Evolutionary conservation across 2,113 vertebrate genomes (phyloP).

Genomic region (Chiloscyllium plagiosum): DNA sequence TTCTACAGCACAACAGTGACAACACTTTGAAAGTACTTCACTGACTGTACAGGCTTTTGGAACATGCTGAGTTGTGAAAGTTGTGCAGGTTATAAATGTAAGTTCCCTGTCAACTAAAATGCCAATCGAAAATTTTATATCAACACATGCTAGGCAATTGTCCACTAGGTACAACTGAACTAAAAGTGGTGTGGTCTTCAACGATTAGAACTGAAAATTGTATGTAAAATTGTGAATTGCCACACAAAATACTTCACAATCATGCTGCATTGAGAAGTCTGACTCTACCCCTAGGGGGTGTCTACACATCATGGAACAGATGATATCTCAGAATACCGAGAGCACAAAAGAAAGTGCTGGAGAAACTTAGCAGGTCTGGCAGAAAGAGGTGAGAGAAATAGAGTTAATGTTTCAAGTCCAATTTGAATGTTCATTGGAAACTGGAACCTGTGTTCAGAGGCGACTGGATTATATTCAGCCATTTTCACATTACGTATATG

Average conservation of each 20-base stretch:
- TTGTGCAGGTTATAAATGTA: background rate
- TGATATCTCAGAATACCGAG: background rate
- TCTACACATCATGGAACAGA: background rate
- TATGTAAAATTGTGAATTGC: background rate
- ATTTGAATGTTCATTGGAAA: no score
- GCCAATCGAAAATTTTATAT: background rate
- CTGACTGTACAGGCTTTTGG: background rate
- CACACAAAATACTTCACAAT: background rate
- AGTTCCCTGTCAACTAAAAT: background rate
- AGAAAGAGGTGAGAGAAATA: no score
- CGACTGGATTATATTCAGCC: background rate
- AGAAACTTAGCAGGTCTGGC: no score
- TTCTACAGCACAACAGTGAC: no score
- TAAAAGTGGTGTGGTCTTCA: background rate
- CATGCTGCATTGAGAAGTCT: background rate
- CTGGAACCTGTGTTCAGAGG: background rate
- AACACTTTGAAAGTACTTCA: background rate
- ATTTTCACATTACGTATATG: background rate
- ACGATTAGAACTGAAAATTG: background rate
- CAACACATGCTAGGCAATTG: background rate
- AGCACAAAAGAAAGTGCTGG: background rate
- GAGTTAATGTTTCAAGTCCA: no score
- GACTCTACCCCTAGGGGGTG: background rate
- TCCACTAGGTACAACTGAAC: background rate
- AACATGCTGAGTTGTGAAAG: background rate